A percentile compares a stretch with the other conserved stretches of the same genome.
Conservation (phyloP, 2,888 invertebrate species). For the Drosophila rubida region DNA sequence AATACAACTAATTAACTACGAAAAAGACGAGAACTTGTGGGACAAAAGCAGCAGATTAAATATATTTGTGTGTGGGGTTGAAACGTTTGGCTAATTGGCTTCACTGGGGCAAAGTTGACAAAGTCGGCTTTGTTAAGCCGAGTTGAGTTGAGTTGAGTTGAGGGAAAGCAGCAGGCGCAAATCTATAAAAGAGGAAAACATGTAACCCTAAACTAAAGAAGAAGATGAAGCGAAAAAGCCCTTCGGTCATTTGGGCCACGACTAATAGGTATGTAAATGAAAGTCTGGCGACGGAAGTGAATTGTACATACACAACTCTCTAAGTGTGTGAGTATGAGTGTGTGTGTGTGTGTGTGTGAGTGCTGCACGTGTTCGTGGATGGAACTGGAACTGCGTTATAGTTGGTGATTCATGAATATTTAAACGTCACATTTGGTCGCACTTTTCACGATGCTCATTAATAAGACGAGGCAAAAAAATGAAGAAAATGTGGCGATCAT, state of each 20-base stretch:
- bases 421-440: slow-evolving; percentile 84
- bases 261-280: slow-evolving; percentile 65
- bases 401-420: slow-evolving; percentile 84
- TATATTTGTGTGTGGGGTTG: neutral
- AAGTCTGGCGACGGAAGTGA: slow-evolving; percentile 68
- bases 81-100: slow-evolving; percentile 25
- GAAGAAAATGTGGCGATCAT: slow-evolving; percentile 76
- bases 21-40: neutral
- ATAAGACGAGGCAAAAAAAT: slow-evolving; percentile 68
- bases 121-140: slow-evolving; percentile 4
- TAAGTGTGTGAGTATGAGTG: neutral
- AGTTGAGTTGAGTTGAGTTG: neutral
- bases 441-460: slow-evolving; percentile 83
- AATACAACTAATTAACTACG: neutral
- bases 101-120: slow-evolving; percentile 39
- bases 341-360: neutral
- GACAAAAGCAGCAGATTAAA: neutral
- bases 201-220: slow-evolving; percentile 23
- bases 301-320: slow-evolving; percentile 16
- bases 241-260: slow-evolving; percentile 38
- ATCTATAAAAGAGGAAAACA: neutral
- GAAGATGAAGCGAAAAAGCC: slow-evolving; percentile 14
- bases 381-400: slow-evolving; percentile 61
- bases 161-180: slow-evolving; percentile 26
- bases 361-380: slow-evolving; percentile 47